Base-by-base conservation (phyloP, 2,113 vertebrate species). In the Nothoprocta perdicaria region DNA sequence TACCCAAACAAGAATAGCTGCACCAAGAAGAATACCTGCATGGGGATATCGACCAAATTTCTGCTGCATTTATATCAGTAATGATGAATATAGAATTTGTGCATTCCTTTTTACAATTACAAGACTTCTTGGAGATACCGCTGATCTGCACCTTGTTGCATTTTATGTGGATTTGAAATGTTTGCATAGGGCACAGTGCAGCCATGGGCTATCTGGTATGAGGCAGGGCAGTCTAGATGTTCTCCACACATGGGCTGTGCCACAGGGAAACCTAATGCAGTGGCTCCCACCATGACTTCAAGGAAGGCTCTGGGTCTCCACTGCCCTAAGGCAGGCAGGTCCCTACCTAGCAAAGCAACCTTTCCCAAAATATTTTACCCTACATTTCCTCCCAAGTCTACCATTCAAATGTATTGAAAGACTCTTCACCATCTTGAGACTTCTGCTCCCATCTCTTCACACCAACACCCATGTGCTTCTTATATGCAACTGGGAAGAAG, bases 391-490 rank as follows among this genome's bases (percentile, higher is more conserved):
- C 91, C 52, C 52, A 26, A 6, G 21, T 17, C 65, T 38, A 63
- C 38, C 33, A 33, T 68, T 86, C 65, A 60, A 9, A 48, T 55
- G 31, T 62, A 58, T 86, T 55, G 73, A 75, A 80, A 75, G 12
- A 80, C 14, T 9, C 27, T 8, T 83, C 57, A 60, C 81, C 74
- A 86, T 68, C 65, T 77, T 86, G 86, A 83, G n/a, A 50, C 45
- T 50, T 55, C 19, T 41, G 27, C 46, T 63, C 63, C 65, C 38
- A 31, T 27, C 72, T 80, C 85, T 63, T 83, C 72, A 62, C 76
- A 45, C 0, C 1, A 61, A 74, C 38, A 38, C 35, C 29, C 31
- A 0, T 46, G 52, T 48, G 65, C 61, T 75, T 48, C 82, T 50
- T 21, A 55, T 71, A 16, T 60, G 45, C 55, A 43, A 6, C 38